Evolutionary conservation across 2,888 invertebrate species (phyloP).

Genomic region (Melanostoma mellinum): DNA sequence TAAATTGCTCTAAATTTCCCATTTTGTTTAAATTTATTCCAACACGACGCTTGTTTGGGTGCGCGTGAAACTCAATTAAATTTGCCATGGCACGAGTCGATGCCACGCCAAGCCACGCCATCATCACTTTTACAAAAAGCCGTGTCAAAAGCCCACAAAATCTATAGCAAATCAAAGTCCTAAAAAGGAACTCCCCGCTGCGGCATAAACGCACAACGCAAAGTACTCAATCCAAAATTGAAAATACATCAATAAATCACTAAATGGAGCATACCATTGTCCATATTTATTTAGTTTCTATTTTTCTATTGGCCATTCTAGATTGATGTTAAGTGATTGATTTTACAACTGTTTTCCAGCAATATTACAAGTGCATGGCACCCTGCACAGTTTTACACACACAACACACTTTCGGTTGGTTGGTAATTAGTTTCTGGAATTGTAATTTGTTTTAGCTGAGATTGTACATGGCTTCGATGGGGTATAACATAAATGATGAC

Average conservation of each 20-base stretch:
- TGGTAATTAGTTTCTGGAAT: slow-evolving; percentile 69
- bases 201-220: slow-evolving; percentile 14
- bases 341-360: slow-evolving; percentile 58
- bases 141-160: slow-evolving; percentile 34
- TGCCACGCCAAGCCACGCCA: slow-evolving; percentile 16
- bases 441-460: slow-evolving; percentile 59
- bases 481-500: slow-evolving; percentile 31
- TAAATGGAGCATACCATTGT: slow-evolving; percentile 69
- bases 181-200: slow-evolving; percentile 61
- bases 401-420: slow-evolving; percentile 2
- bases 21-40: slow-evolving; percentile 53
- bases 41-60: slow-evolving; percentile 37
- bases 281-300: slow-evolving; percentile 49
- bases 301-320: slow-evolving; percentile 13
- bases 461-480: slow-evolving; percentile 1
- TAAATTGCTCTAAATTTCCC: slow-evolving; percentile 40
- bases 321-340: slow-evolving; percentile 68
- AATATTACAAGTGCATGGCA: slow-evolving; percentile 41
- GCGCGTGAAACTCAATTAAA: slow-evolving; percentile 65
- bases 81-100: slow-evolving; percentile 58
- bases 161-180: slow-evolving; percentile 47
- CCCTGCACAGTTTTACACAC: slow-evolving; percentile 7
- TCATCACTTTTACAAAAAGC: slow-evolving; percentile 32
- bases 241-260: slow-evolving; percentile 62
- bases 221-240: slow-evolving; percentile 41